Evolutionary conservation across 2,113 vertebrate species (phyloP).

Genomic region (Corythaeola cristata): DNA sequence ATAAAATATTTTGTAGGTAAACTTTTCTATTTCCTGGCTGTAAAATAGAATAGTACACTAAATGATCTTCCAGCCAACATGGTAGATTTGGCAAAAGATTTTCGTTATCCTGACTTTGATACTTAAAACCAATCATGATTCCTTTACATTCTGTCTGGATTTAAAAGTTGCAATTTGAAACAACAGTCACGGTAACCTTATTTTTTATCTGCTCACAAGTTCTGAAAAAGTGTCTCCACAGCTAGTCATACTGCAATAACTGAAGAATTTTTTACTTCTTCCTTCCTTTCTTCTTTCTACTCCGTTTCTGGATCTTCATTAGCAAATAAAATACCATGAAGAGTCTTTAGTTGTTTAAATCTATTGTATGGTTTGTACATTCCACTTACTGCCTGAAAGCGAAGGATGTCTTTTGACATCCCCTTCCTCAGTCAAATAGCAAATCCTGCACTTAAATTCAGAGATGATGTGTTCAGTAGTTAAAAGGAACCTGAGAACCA

Average conservation of each 20-base stretch:
- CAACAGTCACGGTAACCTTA: fast-evolving
- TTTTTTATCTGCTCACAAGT: not conserved
- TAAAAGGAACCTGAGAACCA: not conserved
- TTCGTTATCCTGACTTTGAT: not conserved
- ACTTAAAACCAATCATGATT: not conserved
- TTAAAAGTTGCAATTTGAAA: not conserved
- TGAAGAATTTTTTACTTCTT: not conserved
- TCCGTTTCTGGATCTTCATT: not conserved
- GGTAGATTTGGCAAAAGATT: not conserved
- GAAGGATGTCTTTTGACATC: not conserved
- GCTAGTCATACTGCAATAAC: not conserved
- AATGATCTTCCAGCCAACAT: not conserved
- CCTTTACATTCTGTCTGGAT: not conserved
- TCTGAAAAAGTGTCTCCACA: not conserved
- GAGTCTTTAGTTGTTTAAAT: not conserved
- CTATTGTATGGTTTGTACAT: not conserved
- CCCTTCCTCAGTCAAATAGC: not conserved
- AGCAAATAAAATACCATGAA: not conserved
- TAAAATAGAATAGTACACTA: not conserved
- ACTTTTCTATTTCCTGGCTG: not conserved
- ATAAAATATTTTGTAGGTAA: not conserved
- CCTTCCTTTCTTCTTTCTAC: not conserved
- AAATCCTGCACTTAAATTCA: not conserved
- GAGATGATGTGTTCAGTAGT: not conserved
- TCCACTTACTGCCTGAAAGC: not conserved